A percentile compares a stretch with the other conserved stretches of the same genome.
phyloP scores from a whole-genome alignment of 2,113 vertebrate genomes.

The Tragelaphus strepsiceros region DNA sequence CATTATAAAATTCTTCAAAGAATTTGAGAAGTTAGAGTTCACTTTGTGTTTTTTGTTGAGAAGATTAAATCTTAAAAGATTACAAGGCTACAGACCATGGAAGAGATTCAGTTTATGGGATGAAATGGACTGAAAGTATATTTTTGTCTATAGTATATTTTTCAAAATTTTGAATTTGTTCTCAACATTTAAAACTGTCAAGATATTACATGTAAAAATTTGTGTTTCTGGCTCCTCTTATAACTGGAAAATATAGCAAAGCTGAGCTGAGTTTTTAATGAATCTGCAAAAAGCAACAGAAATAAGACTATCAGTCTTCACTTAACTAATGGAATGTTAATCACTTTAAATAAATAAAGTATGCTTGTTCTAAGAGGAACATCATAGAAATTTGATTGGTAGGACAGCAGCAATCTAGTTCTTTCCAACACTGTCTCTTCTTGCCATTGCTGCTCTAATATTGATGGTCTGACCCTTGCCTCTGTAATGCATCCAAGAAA shows the following conservation, averaged over 20 bases:
- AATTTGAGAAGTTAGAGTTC: neutral
- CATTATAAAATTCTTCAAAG: neutral
- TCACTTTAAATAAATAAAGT: neutral
- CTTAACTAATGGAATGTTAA: neutral
- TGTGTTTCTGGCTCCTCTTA: conserved; percentile 19
- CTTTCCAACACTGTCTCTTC: neutral
- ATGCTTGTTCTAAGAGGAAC: neutral
- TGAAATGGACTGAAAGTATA: neutral
- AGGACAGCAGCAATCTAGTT: neutral
- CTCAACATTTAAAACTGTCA: neutral
- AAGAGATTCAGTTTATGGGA: neutral
- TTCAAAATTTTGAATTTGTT: neutral
- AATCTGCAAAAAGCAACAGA: conserved; percentile 2
- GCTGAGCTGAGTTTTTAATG: neutral
- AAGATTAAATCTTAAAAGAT: neutral
- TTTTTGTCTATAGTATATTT: neutral
- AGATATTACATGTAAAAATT: neutral
- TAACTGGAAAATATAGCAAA: neutral
- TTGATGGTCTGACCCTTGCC: neutral
- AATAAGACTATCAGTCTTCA: neutral
- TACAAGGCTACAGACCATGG: neutral
- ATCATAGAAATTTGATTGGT: neutral
- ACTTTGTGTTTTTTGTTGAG: neutral
- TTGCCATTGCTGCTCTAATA: neutral
- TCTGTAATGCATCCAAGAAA: neutral